phyloP scores from a whole-genome alignment of 2,888 invertebrate genomes.

The Hyles lineata region DNA sequence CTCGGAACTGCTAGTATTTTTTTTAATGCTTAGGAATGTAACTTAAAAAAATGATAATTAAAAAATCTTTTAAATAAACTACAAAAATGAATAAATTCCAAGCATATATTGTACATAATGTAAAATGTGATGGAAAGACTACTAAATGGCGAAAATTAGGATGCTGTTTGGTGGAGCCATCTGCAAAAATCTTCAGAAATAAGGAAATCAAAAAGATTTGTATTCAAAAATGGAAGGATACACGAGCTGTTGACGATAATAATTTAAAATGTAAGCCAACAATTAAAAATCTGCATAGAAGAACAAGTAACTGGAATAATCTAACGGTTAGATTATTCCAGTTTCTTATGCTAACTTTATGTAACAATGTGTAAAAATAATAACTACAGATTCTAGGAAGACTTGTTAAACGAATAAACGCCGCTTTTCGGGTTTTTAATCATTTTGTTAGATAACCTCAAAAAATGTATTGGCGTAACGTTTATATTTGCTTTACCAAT shows the following conservation, averaged over 20 bases:
- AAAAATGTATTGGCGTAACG: neutral
- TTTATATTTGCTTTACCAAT: neutral
- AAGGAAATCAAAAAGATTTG: neutral
- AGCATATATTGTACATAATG: too few species aligned
- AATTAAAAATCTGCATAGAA: neutral
- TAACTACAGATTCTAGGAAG: neutral
- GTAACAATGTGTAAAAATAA: neutral
- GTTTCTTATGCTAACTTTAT: neutral
- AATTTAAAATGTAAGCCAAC: neutral
- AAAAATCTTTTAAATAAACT: too few species aligned
- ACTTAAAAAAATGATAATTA: too few species aligned
- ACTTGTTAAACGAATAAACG: neutral
- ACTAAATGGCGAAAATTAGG: too few species aligned
- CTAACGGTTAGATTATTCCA: slow-evolving; percentile 1
- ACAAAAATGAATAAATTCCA: too few species aligned
- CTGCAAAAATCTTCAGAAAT: neutral
- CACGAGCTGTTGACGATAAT: neutral
- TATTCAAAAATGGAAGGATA: neutral
- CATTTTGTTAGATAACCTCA: slow-evolving; percentile 3
- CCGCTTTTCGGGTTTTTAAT: neutral
- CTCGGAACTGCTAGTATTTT: neutral
- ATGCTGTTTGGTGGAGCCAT: too few species aligned
- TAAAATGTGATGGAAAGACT: too few species aligned
- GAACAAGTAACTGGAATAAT: neutral
- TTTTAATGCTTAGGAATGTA: neutral